Base-by-base conservation (phyloP, 2,797 vertebrate species). In the Rhabdomys pumilio region DNA sequence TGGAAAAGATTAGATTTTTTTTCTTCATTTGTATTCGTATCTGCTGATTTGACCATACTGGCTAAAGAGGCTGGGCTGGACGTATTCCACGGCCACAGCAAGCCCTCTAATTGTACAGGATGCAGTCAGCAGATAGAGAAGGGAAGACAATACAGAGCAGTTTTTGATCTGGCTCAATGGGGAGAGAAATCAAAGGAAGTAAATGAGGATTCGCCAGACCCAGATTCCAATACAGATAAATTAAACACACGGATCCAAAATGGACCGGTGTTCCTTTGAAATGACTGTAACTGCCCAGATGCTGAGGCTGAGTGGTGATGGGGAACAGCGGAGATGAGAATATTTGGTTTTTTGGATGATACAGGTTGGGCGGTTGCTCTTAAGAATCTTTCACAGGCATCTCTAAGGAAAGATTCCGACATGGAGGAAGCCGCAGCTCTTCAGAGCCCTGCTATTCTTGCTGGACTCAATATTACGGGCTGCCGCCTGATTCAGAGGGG, bases 241-340 rank as follows among this genome's bases (percentile, higher is more conserved):
- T 96, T 61, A 96, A 96, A 95, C 73, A 94, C 20, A 96, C 93
- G 88, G 81, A 85, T 59, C 75, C 80, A 65, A 90, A 97, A 92
- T 14, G 91, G 53, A 93, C 61, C 76, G 92, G 67, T 0, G 91
- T 96, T 93, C 15, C 17, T 75, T 73, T 92, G 24, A 80, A 93
- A 92, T 89, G 41, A 80, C 20, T 89, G 8, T 59, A 57, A 92
- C 59, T 93, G 79, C 59, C 67, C 72, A 81, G 80, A 53, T 67
- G 81, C 65, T 77, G 87, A 89, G 44, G 85, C 69, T 86, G 59
- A 61, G 73, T 59, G 82, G 84, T 61, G 90, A 73, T 24, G 44
- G 67, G 24, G 91, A 87, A 12, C 69, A 7, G 79, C 57, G 53
- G 75, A 61, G 67, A 15, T 9, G 2, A 89, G 61, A 31, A 20